Evolutionary conservation across 2,888 invertebrate genomes (phyloP), one percentile per base, ranked within the genome.

Genomic region (Reticulitermes lucifugus): DNA sequence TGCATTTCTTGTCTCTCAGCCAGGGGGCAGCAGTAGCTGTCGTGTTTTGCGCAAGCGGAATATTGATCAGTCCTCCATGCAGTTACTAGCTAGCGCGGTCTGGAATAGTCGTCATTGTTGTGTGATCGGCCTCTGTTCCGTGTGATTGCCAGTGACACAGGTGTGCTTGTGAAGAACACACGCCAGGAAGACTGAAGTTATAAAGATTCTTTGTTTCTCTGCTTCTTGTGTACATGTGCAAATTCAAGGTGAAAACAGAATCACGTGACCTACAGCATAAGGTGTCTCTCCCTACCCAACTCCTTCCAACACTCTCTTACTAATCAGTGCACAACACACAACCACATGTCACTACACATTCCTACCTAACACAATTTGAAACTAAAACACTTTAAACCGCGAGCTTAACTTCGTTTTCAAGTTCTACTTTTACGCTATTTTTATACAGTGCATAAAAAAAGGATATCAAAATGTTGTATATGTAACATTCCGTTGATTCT

Each of bases 201-300:
- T 10, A 65, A 4, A 21, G 29, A 25, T 70, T 70, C n/a, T 70
- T 70, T 25, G 10, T 70, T 73, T 73, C 73, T 73, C 73, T 77
- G 25, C 59, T 80, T 80, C 29, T 80, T 18, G 29, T 60, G 21
- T 59, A 7, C 59, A 9, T 10, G 41, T 60, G 0, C 59, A 41
- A 18, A 60, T 80, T 80, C 46, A 60, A 80, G 80, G 80, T 80
- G 80, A 80, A 29, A 21, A 29, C 41, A 18, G 18, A 29, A 41
- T 29, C 73, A 73, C 73, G 41, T 41, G 73, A 35, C 21, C 14
- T 41, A 70, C 70, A 14, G 25, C 25, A 29, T 70, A 70, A 55
- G 18, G 14, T 18, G 55, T 55, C 14, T 55, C 0, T 18, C 1
- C 55, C 55, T 55, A 55, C 14, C 55, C 55, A 55, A 14, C 55